A percentile compares a stretch with the other conserved stretches of the same genome.
Evolutionary conservation across 1,140 invertebrate species (phyloP).

Genomic region (Mercenaria mercenaria): DNA sequence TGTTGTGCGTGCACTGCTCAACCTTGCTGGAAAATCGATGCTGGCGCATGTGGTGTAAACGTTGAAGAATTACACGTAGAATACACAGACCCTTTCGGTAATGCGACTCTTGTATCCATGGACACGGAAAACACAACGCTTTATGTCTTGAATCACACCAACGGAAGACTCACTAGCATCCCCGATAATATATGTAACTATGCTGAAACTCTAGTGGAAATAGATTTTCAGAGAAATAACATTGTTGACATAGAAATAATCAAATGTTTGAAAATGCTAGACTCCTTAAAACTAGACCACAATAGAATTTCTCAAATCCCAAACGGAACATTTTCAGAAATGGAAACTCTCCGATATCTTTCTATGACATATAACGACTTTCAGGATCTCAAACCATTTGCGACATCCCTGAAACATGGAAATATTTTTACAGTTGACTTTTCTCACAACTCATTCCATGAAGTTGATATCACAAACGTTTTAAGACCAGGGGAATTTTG

Average conservation of each 20-base stretch:
- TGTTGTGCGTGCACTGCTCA: not conserved
- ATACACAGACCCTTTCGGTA: not conserved
- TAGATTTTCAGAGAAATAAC: not conserved
- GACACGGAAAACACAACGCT: not conserved
- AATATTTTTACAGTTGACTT: too few species aligned
- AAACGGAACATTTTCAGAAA: not conserved
- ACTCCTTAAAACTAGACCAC: not conserved
- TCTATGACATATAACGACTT: not conserved
- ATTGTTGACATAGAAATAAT: not conserved
- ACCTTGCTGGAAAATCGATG: not conserved
- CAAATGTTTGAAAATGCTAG: not conserved
- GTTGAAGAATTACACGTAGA: not conserved
- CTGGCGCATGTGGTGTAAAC: not conserved
- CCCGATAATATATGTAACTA: conserved; percentile 25
- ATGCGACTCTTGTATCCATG: not conserved
- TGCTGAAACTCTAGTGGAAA: not conserved
- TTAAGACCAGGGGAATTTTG: not conserved
- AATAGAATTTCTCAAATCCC: not conserved
- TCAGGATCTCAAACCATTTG: too few species aligned
- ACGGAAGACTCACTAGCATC: not conserved
- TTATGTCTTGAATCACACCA: not conserved
- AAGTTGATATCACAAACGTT: too few species aligned
- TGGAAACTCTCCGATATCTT: not conserved
- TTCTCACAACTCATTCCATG: too few species aligned
- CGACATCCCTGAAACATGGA: too few species aligned